Conservation (phyloP, 2,113 vertebrate genomes). For the Neogale vison region DNA sequence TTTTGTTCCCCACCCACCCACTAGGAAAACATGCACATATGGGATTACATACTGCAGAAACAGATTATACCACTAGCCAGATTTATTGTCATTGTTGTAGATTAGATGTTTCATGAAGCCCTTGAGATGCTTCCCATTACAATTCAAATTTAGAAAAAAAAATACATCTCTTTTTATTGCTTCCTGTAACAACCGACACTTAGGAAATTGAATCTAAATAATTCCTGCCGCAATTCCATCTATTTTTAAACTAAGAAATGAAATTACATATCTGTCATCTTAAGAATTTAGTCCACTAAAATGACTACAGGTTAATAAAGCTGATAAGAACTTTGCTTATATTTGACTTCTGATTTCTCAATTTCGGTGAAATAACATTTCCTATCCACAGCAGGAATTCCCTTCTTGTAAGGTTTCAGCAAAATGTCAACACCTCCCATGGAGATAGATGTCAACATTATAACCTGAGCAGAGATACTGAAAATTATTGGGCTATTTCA, state of each 20-base stretch:
- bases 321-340: not conserved
- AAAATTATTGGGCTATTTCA: not conserved
- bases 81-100: not conserved
- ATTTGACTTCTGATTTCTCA: constrained; percentile 8
- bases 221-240: not conserved
- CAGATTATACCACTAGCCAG: not conserved
- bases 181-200: not conserved
- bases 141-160: not conserved
- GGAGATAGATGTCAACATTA: not conserved
- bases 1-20: not conserved
- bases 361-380: constrained; percentile 8
- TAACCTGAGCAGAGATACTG: not conserved
- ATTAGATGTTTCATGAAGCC: not conserved
- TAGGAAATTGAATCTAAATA: not conserved
- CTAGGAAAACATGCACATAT: rapidly evolving
- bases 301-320: not conserved
- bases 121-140: not conserved
- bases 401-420: not conserved
- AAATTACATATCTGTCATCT: not conserved
- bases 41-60: not conserved
- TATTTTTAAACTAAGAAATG: not conserved
- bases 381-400: not conserved
- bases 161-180: not conserved
- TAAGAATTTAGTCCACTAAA: not conserved
- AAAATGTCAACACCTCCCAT: constrained; percentile 54